Conservation (phyloP, 2,797 vertebrate genomes). For the Sciurus carolinensis region DNA sequence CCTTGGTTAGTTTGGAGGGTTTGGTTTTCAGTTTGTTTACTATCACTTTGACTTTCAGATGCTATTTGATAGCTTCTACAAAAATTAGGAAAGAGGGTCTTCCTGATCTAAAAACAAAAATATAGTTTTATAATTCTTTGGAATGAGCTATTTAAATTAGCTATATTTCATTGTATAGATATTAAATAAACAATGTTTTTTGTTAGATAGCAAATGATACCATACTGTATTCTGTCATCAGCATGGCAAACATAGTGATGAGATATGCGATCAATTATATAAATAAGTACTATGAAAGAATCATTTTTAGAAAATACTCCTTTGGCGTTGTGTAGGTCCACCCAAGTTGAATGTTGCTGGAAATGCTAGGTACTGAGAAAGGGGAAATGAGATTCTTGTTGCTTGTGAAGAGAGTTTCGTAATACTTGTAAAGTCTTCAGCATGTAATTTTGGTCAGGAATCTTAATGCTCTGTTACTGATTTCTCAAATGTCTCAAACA, state of each 20-base stretch:
- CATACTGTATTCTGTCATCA: not conserved
- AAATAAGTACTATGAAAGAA: constrained; percentile 36
- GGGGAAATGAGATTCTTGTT: not conserved
- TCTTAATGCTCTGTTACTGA: no score
- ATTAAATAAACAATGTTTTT: constrained; percentile 20
- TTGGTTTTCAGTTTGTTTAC: constrained; percentile 35
- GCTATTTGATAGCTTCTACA: not conserved
- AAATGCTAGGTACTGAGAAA: not conserved
- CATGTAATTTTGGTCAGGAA: no score
- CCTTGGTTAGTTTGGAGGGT: constrained; percentile 32
- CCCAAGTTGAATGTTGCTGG: not conserved
- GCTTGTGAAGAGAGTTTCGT: not conserved
- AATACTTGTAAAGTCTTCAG: no score
- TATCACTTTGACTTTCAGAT: constrained; percentile 8
- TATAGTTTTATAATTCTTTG: constrained; percentile 48
- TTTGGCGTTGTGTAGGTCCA: constrained; percentile 35
- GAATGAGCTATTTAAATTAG: constrained; percentile 45
- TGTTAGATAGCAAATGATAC: not conserved
- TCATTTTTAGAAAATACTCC: constrained; percentile 24
- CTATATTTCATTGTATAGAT: constrained; percentile 26
- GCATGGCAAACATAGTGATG: not conserved
- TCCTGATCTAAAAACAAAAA: constrained; percentile 40
- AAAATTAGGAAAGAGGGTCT: not conserved
- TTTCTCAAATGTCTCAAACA: no score
- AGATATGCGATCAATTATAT: not conserved